phyloP scores from a whole-genome alignment of 2,797 vertebrate genomes.

The Pangasius krempfi region DNA sequence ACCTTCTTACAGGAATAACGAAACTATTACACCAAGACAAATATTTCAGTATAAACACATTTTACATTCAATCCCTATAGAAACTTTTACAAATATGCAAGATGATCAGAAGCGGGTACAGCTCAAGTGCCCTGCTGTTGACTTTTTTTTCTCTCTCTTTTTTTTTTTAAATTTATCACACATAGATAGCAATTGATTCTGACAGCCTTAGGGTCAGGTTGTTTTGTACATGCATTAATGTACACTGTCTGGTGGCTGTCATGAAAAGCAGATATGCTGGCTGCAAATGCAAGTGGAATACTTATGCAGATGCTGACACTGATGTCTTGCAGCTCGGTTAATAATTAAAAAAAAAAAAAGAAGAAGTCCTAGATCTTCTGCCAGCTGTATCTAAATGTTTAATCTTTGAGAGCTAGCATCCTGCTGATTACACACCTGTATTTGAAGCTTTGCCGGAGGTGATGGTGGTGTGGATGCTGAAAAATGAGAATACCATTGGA shows the following conservation, averaged over 20 bases:
- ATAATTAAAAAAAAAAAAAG: constrained; percentile 38
- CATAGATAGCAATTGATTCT: constrained; percentile 12
- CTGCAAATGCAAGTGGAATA: constrained; percentile 34
- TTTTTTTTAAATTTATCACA: neutral
- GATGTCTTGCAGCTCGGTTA: constrained; percentile 32
- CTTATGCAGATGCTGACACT: constrained; percentile 42
- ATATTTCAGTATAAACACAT: neutral
- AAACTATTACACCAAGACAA: neutral
- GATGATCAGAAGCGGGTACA: neutral
- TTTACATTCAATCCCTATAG: neutral
- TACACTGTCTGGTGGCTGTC: constrained; percentile 46
- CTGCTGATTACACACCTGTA: neutral
- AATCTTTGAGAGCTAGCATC: constrained; percentile 12
- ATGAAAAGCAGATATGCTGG: constrained; percentile 39
- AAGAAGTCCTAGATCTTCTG: neutral
- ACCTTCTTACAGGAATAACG: neutral
- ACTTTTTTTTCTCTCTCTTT: neutral
- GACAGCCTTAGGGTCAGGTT: constrained; percentile 40
- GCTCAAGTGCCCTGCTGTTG: neutral
- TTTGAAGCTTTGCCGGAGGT: constrained; percentile 12
- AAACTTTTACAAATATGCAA: neutral
- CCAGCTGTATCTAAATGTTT: constrained; percentile 6
- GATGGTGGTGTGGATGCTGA: neutral
- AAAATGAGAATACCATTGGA: constrained; percentile 37
- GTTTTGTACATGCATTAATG: constrained; percentile 54